These are phyloP conservation scores for Tretioscincus oriximinensis DNA, from an alignment of 2,113 vertebrate species.

Conservation along the genomic window DNA sequence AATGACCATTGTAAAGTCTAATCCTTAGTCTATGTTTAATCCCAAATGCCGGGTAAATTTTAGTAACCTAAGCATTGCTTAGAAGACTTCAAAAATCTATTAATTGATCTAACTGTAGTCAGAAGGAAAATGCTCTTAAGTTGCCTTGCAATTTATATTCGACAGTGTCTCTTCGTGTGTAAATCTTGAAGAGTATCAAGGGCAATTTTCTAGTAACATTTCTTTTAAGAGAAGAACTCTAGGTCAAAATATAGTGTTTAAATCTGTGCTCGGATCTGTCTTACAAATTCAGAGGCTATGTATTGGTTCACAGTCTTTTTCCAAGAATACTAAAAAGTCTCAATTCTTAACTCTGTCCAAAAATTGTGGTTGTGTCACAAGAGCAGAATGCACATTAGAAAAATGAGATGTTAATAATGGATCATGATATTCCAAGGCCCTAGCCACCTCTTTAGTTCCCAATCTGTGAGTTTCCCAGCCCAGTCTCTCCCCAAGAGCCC, in stretches of 20 bases:
- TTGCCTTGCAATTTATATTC: not conserved
- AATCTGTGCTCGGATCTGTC: not conserved
- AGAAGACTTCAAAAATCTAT: conserved; percentile 19
- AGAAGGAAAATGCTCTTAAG: not conserved
- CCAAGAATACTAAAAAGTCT: too few species aligned
- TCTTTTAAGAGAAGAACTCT: not conserved
- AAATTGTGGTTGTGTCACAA: not conserved
- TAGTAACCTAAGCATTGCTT: conserved; percentile 31
- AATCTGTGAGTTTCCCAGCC: too few species aligned
- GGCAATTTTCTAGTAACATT: conserved; percentile 7
- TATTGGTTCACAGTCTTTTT: not conserved
- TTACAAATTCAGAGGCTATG: not conserved
- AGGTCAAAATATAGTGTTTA: conserved; percentile 11
- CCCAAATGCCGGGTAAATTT: conserved; percentile 25
- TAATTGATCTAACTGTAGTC: not conserved
- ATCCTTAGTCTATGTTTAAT: conserved; percentile 27
- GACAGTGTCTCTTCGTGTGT: too few species aligned
- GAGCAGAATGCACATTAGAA: not conserved
- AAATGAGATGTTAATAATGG: not conserved
- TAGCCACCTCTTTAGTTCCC: too few species aligned
- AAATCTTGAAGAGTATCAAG: not conserved
- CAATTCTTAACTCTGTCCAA: not conserved
- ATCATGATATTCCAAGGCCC: not conserved
- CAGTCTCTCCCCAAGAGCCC: too few species aligned
- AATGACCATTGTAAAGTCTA: conserved; percentile 21